These are phyloP conservation scores for Spisula solida DNA, from an alignment of 2,888 invertebrate genomes.

Conservation along the genomic window DNA sequence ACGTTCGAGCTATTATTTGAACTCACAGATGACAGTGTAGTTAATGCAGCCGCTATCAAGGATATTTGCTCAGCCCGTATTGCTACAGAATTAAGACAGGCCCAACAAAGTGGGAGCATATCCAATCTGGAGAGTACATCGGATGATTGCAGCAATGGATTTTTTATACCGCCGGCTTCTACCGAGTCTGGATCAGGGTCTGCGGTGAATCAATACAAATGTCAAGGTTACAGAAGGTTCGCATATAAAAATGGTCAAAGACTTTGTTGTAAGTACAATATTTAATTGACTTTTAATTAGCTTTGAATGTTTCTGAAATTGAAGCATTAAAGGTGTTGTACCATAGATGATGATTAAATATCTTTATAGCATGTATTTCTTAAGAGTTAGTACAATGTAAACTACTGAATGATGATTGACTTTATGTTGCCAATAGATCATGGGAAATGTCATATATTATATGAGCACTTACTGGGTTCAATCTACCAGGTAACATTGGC, in stretches of 20 bases:
- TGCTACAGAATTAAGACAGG: conserved; percentile 22
- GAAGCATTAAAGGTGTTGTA: too few species aligned
- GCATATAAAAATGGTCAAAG: not conserved
- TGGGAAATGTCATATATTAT: too few species aligned
- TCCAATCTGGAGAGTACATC: not conserved
- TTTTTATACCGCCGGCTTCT: conserved; percentile 14
- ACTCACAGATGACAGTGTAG: conserved; percentile 36
- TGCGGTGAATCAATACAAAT: conserved; percentile 37
- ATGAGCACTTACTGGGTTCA: too few species aligned
- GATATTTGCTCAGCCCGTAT: conserved; percentile 47
- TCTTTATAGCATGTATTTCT: too few species aligned
- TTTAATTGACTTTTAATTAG: not conserved
- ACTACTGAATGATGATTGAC: too few species aligned
- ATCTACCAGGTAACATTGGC: too few species aligned
- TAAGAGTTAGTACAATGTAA: too few species aligned
- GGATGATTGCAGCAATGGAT: conserved; percentile 44
- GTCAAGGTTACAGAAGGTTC: conserved; percentile 51
- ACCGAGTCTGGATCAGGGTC: not conserved
- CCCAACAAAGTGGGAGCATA: conserved; percentile 2
- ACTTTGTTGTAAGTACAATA: conserved; percentile 52
- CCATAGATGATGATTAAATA: too few species aligned
- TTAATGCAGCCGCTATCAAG: conserved; percentile 33
- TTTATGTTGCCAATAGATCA: too few species aligned
- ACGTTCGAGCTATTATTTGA: conserved; percentile 12
- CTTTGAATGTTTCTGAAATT: too few species aligned